These are phyloP conservation scores for Tanypteryx hageni DNA, from an alignment of 2,888 invertebrate genomes.

Conservation along the genomic window DNA sequence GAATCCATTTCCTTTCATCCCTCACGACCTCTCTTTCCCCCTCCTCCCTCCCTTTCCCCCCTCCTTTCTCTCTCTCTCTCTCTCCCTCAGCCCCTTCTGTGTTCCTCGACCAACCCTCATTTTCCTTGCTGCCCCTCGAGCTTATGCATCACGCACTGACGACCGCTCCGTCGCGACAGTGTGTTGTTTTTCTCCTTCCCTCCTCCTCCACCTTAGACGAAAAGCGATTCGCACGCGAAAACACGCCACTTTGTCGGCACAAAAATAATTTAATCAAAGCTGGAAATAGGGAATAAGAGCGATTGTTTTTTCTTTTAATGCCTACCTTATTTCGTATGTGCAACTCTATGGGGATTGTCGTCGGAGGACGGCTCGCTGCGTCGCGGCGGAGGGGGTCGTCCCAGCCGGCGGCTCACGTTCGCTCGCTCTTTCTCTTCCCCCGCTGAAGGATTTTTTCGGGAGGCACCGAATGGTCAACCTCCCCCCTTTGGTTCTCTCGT, in stretches of 20 bases:
- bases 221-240: background rate
- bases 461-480: conserved; percentile 5
- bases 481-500: conserved; percentile 14
- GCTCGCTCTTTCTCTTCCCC: conserved; percentile 4
- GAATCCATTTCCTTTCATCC: background rate
- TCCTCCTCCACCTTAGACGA: no score
- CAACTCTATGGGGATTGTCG: background rate
- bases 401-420: background rate
- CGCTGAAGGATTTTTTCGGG: background rate
- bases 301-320: background rate
- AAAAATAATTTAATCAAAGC: background rate
- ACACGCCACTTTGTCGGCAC: background rate
- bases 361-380: background rate
- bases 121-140: background rate
- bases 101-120: background rate
- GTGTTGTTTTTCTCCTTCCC: background rate
- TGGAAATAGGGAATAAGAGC: no score
- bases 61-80: background rate
- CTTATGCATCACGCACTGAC: conserved; percentile 13
- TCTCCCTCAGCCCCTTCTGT: no score
- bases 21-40: background rate
- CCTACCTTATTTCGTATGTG: background rate
- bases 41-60: background rate
- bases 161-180: background rate
- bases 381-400: background rate